Evolutionary conservation across 2,113 vertebrate species (phyloP).

Genomic region (Oncorhynchus clarkii): DNA sequence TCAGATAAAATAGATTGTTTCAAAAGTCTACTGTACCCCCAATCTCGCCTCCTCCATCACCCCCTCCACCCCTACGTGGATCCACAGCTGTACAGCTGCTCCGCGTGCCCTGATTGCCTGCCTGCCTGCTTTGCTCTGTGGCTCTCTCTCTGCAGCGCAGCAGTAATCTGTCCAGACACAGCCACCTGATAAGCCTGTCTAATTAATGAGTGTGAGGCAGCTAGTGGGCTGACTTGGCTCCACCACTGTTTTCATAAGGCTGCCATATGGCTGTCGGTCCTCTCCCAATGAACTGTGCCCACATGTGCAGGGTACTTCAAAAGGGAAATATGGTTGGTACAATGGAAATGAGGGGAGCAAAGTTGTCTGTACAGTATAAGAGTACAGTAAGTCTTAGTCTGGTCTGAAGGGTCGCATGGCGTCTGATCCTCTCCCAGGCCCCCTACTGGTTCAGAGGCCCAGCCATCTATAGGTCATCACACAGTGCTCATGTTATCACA

Average conservation of each 20-base stretch:
- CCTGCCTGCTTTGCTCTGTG: too few species aligned
- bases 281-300: not conserved
- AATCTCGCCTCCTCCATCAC: not conserved
- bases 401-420: not conserved
- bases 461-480: too few species aligned
- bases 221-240: constrained; percentile 8
- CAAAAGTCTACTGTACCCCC: not conserved
- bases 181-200: constrained; percentile 12
- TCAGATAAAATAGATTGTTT: constrained; percentile 36
- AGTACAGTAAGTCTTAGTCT: constrained; percentile 20
- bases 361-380: constrained; percentile 11
- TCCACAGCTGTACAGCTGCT: constrained; percentile 2
- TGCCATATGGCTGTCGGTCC: too few species aligned
- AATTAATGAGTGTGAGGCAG: constrained; percentile 24
- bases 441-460: too few species aligned
- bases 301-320: not conserved
- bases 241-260: constrained; percentile 17
- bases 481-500: too few species aligned
- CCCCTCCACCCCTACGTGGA: not conserved
- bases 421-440: not conserved
- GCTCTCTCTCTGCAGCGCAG: too few species aligned
- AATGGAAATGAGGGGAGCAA: constrained; percentile 29
- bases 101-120: not conserved
- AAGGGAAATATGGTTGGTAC: not conserved
- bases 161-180: constrained; percentile 1